phyloP scores from a whole-genome alignment of 2,888 invertebrate species.

The Leucophenga montana region DNA sequence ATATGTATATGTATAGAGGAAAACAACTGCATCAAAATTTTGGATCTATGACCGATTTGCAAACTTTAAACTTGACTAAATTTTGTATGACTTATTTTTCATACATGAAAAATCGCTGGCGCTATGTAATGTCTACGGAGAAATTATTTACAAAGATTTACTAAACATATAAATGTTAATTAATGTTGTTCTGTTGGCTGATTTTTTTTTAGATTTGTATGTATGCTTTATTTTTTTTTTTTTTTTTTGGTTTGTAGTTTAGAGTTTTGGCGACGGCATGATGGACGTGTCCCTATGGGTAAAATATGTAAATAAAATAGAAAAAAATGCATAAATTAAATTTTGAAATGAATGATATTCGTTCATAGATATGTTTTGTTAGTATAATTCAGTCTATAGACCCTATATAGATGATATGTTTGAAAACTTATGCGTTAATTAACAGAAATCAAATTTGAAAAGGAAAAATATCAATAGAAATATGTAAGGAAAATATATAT shows the following conservation, averaged over 20 bases:
- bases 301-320: conserved; percentile 58
- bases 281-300: conserved; percentile 65
- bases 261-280: conserved; percentile 70
- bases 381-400: not conserved
- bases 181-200: conserved; percentile 43
- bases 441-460: not conserved
- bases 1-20: too few species aligned
- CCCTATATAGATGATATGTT: not conserved
- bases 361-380: not conserved
- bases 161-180: conserved; percentile 8
- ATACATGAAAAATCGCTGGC: conserved; percentile 41
- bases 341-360: conserved; percentile 41
- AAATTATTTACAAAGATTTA: conserved; percentile 23
- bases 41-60: not conserved
- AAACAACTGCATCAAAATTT: conserved; percentile 1
- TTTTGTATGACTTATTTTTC: conserved; percentile 35
- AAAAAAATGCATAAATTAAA: conserved; percentile 57
- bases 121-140: conserved; percentile 32
- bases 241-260: conserved; percentile 48
- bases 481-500: not conserved
- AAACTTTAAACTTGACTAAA: conserved; percentile 4
- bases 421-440: not conserved
- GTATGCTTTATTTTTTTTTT: conserved; percentile 7
- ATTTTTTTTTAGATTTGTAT: conserved; percentile 34
- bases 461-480: not conserved